These are phyloP conservation scores for Sebastes itinus DNA, from an alignment of 2,797 vertebrate genomes.

Conservation along the genomic window DNA sequence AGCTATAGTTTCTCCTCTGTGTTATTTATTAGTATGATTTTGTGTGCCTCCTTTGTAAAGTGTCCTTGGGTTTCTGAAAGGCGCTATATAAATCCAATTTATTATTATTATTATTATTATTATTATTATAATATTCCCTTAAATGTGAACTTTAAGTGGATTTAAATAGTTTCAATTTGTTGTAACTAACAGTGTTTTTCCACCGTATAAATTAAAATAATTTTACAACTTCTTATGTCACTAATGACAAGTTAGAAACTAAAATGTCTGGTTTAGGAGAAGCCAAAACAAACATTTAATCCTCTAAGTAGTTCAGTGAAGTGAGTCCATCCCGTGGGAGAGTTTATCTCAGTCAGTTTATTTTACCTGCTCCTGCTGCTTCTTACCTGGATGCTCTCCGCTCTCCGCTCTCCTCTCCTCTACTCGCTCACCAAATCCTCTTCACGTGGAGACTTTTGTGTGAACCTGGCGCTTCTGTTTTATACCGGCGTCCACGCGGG, in stretches of 20 bases:
- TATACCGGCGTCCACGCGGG: constrained; percentile 68
- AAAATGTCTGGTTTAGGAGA: background rate
- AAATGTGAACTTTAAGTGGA: background rate
- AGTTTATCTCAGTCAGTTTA: background rate
- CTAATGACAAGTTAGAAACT: background rate
- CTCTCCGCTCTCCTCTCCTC: constrained; percentile 8
- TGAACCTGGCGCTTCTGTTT: constrained; percentile 64
- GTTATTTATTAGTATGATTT: no score
- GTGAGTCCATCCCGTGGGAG: background rate
- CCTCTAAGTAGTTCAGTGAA: background rate
- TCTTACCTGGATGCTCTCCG: constrained; percentile 61
- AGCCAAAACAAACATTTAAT: background rate
- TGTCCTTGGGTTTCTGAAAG: no score
- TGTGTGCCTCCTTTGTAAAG: no score
- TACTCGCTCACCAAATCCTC: constrained; percentile 48
- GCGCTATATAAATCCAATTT: no score
- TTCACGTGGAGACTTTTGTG: constrained; percentile 57
- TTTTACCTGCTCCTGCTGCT: background rate
- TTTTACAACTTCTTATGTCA: background rate
- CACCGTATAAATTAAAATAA: background rate
- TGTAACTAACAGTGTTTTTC: background rate
- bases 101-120: no score
- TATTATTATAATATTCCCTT: background rate
- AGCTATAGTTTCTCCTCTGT: no score
- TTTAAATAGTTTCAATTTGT: background rate